Base-by-base conservation (phyloP, 2,888 invertebrate species). In the Acleris emargana region DNA sequence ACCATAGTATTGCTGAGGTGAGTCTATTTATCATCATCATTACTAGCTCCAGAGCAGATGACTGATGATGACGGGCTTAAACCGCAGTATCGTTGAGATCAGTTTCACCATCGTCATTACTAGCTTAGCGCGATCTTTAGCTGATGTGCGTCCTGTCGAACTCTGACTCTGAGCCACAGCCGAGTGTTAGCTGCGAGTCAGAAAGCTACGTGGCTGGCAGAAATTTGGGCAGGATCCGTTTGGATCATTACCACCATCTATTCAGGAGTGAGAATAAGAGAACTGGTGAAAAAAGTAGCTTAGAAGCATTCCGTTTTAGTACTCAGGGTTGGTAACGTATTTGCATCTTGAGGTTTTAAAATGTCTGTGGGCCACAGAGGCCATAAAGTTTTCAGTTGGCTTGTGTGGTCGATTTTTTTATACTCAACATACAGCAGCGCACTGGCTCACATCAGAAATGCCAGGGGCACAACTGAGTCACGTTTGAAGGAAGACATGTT, bases 151-250 rank as follows among this genome's bases (percentile, higher is more conserved):
- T 97, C 55, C 94, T 99, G 32, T 95, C 95, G 77, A 94, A 94
- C 20, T 98, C 0, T 96, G 97, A 3, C 95, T 97, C 95, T 71
- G 95, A 98, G 67, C 96, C 97, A 3, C 97, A 97, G 3, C 95
- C n/a, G n/a, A n/a, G n/a, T n/a, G 96, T 69, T 93, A 94, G 62
- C 96, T 98, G 83, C 96, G 98, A 86, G 91, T 93, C 5, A 93
- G 93, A 62, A 72, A 63, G 28, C 64, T 78, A 28, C 22, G 22
- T 25, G 25, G 6, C 25, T 25, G 25, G 25, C 6, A 25, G 25
- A 25, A 25, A 25, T 6, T 25, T 25, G 25, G 6, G 25, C 25
- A 25, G 1, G 5, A 25, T 22, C 22, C 22, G 22, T 2, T 3
- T 3, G 3, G 4, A 3, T 22, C 5, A 25, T 25, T 25, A 25